Conservation (phyloP, 2,113 vertebrate genomes). For the Malurus melanocephalus region DNA sequence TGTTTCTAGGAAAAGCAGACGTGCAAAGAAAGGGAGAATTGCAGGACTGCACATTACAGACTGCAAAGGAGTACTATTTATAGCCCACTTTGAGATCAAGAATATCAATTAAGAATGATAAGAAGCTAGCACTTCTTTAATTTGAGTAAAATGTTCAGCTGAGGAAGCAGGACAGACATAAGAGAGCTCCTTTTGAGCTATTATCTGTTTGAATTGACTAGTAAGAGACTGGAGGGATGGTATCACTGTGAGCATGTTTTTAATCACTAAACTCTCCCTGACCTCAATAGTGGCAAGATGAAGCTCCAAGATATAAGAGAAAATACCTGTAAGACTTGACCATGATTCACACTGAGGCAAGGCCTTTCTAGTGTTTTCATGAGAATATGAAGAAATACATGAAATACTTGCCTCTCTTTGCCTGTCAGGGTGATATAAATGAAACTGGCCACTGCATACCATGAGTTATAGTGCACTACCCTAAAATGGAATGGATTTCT, state of each 20-base stretch:
- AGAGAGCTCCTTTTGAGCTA: background rate
- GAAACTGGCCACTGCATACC: background rate
- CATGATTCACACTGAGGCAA: background rate
- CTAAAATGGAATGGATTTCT: background rate
- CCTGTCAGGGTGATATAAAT: background rate
- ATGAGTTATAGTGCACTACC: background rate
- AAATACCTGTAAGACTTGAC: background rate
- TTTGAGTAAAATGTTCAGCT: background rate
- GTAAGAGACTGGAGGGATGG: background rate
- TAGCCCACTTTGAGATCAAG: background rate
- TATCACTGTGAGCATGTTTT: background rate
- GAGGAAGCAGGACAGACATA: background rate
- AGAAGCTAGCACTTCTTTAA: background rate
- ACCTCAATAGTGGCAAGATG: background rate
- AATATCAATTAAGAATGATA: background rate
- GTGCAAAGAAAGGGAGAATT: background rate
- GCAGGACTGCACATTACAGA: background rate
- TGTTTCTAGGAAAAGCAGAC: background rate
- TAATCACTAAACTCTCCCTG: slow-evolving; percentile 1
- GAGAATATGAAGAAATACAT: background rate
- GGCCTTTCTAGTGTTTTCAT: background rate
- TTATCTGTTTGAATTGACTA: background rate
- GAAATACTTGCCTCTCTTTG: background rate
- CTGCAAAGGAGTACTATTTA: background rate
- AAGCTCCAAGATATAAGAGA: background rate